Percentiles rank a stretch among this genome's conserved stretches.
Conservation (phyloP, 2,888 invertebrate species). For the Conchocele bisecta region DNA sequence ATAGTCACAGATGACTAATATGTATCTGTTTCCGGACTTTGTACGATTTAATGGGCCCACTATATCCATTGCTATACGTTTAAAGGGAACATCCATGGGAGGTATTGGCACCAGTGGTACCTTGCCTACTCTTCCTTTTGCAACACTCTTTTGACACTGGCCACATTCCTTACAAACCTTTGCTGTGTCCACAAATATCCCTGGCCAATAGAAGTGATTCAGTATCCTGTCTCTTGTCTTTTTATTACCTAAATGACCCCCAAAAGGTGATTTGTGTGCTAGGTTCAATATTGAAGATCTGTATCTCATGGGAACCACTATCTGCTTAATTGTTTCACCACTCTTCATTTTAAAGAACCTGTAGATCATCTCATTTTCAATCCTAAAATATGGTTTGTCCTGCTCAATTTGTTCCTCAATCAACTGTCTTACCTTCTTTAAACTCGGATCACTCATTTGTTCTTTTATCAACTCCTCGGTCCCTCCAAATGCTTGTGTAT, state of each 20-base stretch:
- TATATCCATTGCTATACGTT: not conserved
- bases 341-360: not conserved
- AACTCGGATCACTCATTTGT: not conserved
- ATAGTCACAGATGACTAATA: slow-evolving; percentile 1
- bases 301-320: not conserved
- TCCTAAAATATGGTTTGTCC: not conserved
- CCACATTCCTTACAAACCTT: not conserved
- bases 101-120: not conserved
- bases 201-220: not conserved
- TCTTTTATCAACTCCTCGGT: not conserved
- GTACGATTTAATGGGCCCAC: not conserved
- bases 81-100: not conserved
- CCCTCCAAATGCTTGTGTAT: not conserved
- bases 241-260: not conserved
- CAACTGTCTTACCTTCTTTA: not conserved
- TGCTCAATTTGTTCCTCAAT: not conserved
- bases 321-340: not conserved
- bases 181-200: not conserved
- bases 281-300: not conserved
- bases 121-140: slow-evolving; percentile 1
- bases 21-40: not conserved
- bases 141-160: not conserved
- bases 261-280: not conserved
- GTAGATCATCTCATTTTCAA: not conserved
- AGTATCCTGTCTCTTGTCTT: slow-evolving; percentile 2